Evolutionary conservation across 2,113 vertebrate species (phyloP).

Genomic region (Hoplias malabaricus): DNA sequence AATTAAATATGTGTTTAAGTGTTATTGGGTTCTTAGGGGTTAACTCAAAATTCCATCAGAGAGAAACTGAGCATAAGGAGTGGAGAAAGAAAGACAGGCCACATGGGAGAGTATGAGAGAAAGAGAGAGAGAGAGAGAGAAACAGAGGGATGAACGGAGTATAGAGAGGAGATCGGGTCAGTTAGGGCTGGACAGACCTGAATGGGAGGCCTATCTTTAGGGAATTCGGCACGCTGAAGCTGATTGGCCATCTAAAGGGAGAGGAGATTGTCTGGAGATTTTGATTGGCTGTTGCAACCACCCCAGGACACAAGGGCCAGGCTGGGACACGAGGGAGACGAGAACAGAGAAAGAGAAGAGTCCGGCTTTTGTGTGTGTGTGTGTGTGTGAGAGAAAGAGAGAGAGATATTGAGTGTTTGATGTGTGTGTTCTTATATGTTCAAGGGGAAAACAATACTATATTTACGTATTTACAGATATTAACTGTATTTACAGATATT

Average conservation of each 20-base stretch:
- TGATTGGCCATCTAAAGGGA: slow-evolving; percentile 1
- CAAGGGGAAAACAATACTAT: too few relatives aligned
- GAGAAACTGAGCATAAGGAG: slow-evolving; percentile 19
- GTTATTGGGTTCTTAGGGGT: neutral
- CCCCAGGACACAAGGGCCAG: neutral
- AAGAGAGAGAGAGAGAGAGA: neutral
- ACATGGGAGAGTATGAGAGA: neutral
- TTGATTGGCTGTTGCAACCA: neutral
- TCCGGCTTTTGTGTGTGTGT: slow-evolving; percentile 52
- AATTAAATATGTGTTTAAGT: too few relatives aligned
- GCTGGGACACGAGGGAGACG: slow-evolving; percentile 57
- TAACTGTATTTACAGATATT: too few relatives aligned
- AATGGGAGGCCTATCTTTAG: slow-evolving; percentile 13
- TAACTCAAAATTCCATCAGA: neutral
- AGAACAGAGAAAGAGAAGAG: slow-evolving; percentile 50
- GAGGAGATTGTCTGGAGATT: neutral
- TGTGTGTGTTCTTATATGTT: too few relatives aligned
- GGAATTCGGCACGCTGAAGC: neutral
- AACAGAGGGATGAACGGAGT: slow-evolving; percentile 7
- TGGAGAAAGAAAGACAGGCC: neutral
- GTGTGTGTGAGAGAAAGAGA: slow-evolving; percentile 35
- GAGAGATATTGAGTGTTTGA: too few relatives aligned
- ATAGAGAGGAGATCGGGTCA: neutral
- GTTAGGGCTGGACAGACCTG: neutral
- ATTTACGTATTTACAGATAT: too few relatives aligned